These are phyloP conservation scores for Tetrax tetrax DNA, from an alignment of 2,113 vertebrate species.

Conservation along the genomic window DNA sequence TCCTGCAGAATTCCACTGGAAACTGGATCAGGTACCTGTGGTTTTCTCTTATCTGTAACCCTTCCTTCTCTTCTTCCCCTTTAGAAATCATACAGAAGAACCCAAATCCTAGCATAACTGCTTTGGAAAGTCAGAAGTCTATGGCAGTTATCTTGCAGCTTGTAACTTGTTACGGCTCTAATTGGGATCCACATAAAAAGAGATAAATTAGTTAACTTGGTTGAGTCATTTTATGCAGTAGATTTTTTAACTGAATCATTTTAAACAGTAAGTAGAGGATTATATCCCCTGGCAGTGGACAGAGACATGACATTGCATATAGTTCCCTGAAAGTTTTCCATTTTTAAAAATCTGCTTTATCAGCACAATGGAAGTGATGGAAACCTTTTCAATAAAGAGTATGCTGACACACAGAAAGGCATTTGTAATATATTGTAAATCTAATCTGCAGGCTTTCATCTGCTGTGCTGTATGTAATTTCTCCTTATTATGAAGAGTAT, in stretches of 20 bases:
- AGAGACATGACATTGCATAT: neutral
- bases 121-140: neutral
- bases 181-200: neutral
- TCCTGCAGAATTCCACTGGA: slow-evolving; percentile 98
- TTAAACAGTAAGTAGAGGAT: neutral
- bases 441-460: neutral
- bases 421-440: neutral
- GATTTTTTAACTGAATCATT: neutral
- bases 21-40: slow-evolving; percentile 90
- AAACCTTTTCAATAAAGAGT: neutral
- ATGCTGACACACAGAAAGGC: neutral
- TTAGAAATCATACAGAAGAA: neutral
- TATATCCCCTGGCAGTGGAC: neutral
- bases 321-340: neutral
- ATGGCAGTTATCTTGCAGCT: neutral
- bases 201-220: neutral
- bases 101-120: neutral
- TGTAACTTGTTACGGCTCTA: neutral
- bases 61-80: neutral
- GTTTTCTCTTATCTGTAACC: neutral
- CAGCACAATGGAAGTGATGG: neutral
- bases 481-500: neutral
- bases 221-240: neutral
- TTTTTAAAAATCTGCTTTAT: neutral
- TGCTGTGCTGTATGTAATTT: neutral